Base-by-base conservation (phyloP, 2,113 vertebrate genomes). In the Channa maculata region DNA sequence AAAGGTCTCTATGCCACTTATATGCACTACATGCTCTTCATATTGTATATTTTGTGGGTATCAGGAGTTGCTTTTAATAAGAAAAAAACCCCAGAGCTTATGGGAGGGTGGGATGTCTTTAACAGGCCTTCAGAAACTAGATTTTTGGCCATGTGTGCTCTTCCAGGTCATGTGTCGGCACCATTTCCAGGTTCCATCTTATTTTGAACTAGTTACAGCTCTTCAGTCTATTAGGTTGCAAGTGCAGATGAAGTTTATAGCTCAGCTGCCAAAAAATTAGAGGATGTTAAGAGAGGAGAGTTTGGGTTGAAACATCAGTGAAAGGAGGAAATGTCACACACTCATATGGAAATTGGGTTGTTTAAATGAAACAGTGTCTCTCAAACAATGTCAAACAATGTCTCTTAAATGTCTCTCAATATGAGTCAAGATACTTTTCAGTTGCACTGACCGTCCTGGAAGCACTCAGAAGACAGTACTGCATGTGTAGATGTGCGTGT, bases 401-500 rank as follows among this genome's bases (percentile, higher is more conserved):
- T 24, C 24, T 24, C 24, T 1, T 51, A 74, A 49, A 24, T 5
- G 58, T 33, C 50, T 79, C 57, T 37, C 45, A 33, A 41, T 55
- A 65, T 41, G 49, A 65, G 64, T 60, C 51, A 13, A 53, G 34
- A 7, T 5, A n/a, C 60, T 68, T 59, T 74, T 71, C 2, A 66
- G 74, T 59, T 48, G 24, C 37, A 68, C 15, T 15, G 38, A 52
- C 61, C 55, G 33, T 62, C 15, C 39, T 9, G 38, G 54, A 24
- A 24, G 34, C 24, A 53, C 39, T 60, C 46, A 15, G 13, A 33
- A 36, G 45, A 48, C 4, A 39, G 50, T 8, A 14, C 44, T 51
- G 12, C 14, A 65, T 12, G 24, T 24, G 1, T 24, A 24, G 24
- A 33, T 41, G 6, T 60, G 55, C 71, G 62, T 52, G 58, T 37